Conservation (phyloP, 1,140 invertebrate species). For the Hesperophylax magnus region DNA sequence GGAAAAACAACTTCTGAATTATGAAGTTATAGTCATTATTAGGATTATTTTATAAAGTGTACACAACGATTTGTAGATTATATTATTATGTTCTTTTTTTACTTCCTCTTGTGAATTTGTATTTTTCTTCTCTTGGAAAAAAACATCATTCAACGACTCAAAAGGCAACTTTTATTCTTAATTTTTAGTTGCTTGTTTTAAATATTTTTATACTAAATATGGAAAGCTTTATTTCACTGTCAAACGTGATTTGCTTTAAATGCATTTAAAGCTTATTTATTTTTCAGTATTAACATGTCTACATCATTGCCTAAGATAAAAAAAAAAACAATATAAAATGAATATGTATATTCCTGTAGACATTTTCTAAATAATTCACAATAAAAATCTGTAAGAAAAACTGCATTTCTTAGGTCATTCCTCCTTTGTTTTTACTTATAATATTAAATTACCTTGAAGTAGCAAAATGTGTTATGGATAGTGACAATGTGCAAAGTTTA, state of each 20-base stretch:
- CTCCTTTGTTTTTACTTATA: conserved; percentile 38
- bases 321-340: not conserved
- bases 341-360: not conserved
- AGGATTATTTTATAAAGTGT: conserved; percentile 15
- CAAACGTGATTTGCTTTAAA: conserved; percentile 41
- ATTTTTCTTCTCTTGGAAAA: conserved; percentile 15
- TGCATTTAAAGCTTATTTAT: conserved; percentile 44
- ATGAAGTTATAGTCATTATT: conserved; percentile 32
- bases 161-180: conserved; percentile 32
- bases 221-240: conserved; percentile 44
- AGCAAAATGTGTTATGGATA: conserved; percentile 31
- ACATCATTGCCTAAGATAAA: not conserved
- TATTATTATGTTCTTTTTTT: conserved; percentile 3
- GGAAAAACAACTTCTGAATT: not conserved
- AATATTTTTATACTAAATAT: conserved; percentile 30
- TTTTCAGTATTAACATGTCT: conserved; percentile 45
- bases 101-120: conserved; percentile 16
- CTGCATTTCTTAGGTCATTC: conserved; percentile 47
- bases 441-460: conserved; percentile 26
- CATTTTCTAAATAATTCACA: not conserved
- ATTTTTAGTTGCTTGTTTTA: conserved; percentile 23
- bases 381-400: not conserved
- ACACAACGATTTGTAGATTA: conserved; percentile 29
- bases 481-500: conserved; percentile 48
- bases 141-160: conserved; percentile 24